These are phyloP conservation scores for Aplochiton taeniatus DNA, from an alignment of 2,797 vertebrate genomes.

Conservation along the genomic window DNA sequence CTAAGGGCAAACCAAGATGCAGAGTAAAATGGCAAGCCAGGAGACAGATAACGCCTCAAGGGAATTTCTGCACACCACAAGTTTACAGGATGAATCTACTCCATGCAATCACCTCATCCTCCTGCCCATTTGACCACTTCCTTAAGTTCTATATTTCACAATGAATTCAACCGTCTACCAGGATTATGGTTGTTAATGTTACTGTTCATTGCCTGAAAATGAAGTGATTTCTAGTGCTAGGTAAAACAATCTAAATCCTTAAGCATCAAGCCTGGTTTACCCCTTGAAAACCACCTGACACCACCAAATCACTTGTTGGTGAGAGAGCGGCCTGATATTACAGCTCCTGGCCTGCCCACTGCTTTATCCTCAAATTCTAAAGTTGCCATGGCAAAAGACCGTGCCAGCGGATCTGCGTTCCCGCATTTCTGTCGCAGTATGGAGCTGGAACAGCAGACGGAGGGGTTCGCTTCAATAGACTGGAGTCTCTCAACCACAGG, in stretches of 20 bases:
- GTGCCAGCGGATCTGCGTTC: conserved; percentile 40
- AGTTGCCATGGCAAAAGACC: conserved; percentile 69
- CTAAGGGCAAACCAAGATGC: neutral
- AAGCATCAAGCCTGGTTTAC: conserved; percentile 21
- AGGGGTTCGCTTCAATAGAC: conserved; percentile 55
- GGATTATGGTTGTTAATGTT: too few relatives aligned
- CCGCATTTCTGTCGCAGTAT: neutral
- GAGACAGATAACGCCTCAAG: conserved; percentile 6
- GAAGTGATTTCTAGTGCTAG: too few relatives aligned
- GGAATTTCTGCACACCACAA: conserved; percentile 15
- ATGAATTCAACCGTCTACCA: too few relatives aligned
- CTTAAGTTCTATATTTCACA: too few relatives aligned
- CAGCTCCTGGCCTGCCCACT: conserved; percentile 29
- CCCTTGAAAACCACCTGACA: conserved; percentile 22
- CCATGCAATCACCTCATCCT: conserved; percentile 4
- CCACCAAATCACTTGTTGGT: conserved; percentile 39
- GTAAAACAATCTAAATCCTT: neutral
- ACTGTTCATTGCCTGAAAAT: too few relatives aligned
- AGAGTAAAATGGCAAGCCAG: neutral
- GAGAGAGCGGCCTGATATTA: conserved; percentile 42
- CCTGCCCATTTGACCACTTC: neutral
- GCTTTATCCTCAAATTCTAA: conserved; percentile 56
- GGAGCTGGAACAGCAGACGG: conserved; percentile 23
- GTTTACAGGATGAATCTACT: neutral
- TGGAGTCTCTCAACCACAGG: conserved; percentile 47